Base-by-base conservation (phyloP, 1,140 invertebrate species). In the Panonychus citri region DNA sequence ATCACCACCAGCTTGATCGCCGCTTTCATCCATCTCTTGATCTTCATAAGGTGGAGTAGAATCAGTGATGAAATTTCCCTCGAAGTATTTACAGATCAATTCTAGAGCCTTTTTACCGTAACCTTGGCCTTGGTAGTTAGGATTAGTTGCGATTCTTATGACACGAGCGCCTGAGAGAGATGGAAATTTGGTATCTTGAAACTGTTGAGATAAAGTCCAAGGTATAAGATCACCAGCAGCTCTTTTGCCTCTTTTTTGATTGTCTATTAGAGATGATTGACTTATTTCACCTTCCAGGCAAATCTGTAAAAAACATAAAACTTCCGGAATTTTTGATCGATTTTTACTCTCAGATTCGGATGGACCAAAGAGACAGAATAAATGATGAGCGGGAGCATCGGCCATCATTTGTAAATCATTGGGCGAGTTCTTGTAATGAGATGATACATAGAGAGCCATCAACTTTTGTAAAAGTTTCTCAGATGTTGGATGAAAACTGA, bases 371-470 rank as follows among this genome's bases (percentile, higher is more conserved):
- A 99, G 71, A 65, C 88, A 93, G 73, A 97, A 99, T 21, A 99
- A 68, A 70, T 95, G 85, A 74, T 99, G 94, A 4, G 89, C 90
- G 0, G 94, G 94, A 12, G 94, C 93, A 75, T 99, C 95, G 13
- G 91, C 93, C 71, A 99, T 78, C 78, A 98, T 83, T 75, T 98
- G 93, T 12, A 99, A 73, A 74, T 99, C 95, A 75, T 99, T 96
- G 1, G 95, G 95, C 56, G 83, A 89, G 71, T 99, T 99, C 78
- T 94, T 96, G 67, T 99, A 98, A 75, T 99, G 94, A 15, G 93
- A 96, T 0, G 94, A 79, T 0, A 97, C 93, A 68, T 90, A 95
- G 5, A 99, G 77, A 34, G 85, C 78, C 57, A 98, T 85, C 0
- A 99, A 64, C 62, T 83, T 73, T 65, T 96, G 88, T 5, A 99